A percentile compares a stretch with the other conserved stretches of the same genome.
phyloP scores from a whole-genome alignment of 2,113 vertebrate species.

The Hippocampus guttulatus region DNA sequence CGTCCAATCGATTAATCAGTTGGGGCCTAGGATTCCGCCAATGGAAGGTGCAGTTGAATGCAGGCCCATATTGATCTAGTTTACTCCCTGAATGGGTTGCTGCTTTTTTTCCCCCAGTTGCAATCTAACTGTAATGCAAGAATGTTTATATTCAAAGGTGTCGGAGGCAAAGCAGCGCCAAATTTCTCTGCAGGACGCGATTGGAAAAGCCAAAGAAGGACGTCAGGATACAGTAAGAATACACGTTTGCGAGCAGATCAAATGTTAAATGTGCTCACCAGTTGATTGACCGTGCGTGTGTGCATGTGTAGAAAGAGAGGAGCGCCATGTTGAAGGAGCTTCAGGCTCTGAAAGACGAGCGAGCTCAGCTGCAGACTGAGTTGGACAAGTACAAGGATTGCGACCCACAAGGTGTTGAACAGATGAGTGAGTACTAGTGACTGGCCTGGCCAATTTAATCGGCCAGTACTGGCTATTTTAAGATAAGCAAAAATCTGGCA shows the following conservation, averaged over 20 bases:
- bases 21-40: too few species aligned
- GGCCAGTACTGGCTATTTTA: too few species aligned
- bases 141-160: conserved; percentile 63
- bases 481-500: too few species aligned
- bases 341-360: conserved; percentile 72
- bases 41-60: too few species aligned
- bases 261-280: neutral
- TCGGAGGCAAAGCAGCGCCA: conserved; percentile 80
- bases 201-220: conserved; percentile 84
- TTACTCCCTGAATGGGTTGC: too few species aligned
- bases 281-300: neutral
- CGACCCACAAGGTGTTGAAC: conserved; percentile 87
- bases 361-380: conserved; percentile 75
- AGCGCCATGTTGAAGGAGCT: conserved; percentile 75
- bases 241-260: too few species aligned
- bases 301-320: conserved; percentile 77
- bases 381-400: conserved; percentile 89
- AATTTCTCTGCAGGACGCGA: conserved; percentile 68
- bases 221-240: conserved; percentile 85
- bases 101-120: too few species aligned
- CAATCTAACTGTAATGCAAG: neutral
- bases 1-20: too few species aligned
- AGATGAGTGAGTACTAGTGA: conserved; percentile 85
- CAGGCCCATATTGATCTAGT: too few species aligned
- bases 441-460: too few species aligned